These are phyloP conservation scores for Drosophila mercatorum DNA, from an alignment of 2,888 invertebrate genomes.

Conservation along the genomic window DNA sequence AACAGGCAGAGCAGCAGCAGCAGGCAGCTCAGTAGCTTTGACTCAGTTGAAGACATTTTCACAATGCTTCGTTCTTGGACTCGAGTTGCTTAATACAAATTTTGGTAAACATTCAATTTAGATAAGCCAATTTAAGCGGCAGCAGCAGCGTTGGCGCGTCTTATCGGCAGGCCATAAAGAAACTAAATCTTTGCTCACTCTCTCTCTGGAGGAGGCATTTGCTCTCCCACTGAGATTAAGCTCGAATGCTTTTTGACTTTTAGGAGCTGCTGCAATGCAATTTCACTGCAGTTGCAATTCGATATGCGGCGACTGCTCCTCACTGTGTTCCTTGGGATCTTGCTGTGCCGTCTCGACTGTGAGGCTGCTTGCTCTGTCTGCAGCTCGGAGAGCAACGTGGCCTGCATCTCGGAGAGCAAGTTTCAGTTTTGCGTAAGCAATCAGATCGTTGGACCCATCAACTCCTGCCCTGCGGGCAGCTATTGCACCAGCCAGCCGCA, in stretches of 20 bases:
- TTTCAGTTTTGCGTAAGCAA: slow-evolving; percentile 60
- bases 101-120: slow-evolving; percentile 52
- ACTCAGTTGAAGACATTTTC: slow-evolving; percentile 29
- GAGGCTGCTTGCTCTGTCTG: slow-evolving; percentile 62
- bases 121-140: slow-evolving; percentile 39
- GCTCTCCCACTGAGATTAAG: not conserved
- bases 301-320: slow-evolving; percentile 41
- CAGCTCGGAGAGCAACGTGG: slow-evolving; percentile 34
- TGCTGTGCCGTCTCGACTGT: not conserved
- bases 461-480: slow-evolving; percentile 50
- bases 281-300: slow-evolving; percentile 16
- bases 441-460: slow-evolving; percentile 37
- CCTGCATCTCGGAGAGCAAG: slow-evolving; percentile 64
- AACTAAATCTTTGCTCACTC: not conserved
- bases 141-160: not conserved
- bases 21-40: slow-evolving; percentile 6
- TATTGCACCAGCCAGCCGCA: slow-evolving; percentile 39
- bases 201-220: not conserved
- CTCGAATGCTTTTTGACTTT: not conserved
- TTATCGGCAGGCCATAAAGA: slow-evolving; percentile 17
- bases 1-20: slow-evolving; percentile 27
- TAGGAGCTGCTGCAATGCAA: not conserved
- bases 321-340: not conserved
- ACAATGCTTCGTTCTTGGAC: not conserved
- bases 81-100: slow-evolving; percentile 54